A percentile compares a stretch with the other conserved stretches of the same genome.
Evolutionary conservation across 1,140 invertebrate genomes (phyloP).

Genomic region (Atta texana): DNA sequence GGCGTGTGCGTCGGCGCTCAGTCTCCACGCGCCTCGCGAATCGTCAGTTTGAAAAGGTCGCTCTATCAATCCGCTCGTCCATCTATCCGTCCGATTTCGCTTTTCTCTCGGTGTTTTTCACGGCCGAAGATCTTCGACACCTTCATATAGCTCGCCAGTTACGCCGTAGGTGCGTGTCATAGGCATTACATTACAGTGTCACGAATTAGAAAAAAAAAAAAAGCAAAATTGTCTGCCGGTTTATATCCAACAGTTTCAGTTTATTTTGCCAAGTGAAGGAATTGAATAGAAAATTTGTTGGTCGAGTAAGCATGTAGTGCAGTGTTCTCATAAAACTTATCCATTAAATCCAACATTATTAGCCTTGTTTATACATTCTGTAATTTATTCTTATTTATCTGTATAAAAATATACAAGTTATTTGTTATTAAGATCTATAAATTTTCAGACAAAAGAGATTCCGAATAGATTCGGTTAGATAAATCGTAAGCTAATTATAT

Average conservation of each 20-base stretch:
- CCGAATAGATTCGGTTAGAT: neutral
- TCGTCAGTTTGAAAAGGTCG: conserved; percentile 73
- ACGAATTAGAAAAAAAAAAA: neutral
- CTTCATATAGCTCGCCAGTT: neutral
- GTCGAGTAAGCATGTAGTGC: neutral
- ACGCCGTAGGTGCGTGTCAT: neutral
- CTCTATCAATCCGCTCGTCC: conserved; percentile 37
- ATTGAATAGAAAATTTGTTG: neutral
- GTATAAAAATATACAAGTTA: neutral
- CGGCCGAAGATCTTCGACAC: neutral
- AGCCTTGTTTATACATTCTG: too few species aligned
- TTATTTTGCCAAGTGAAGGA: neutral
- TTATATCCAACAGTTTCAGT: neutral
- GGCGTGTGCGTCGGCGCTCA: conserved; percentile 73
- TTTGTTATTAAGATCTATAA: neutral
- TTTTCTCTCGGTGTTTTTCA: conserved; percentile 18
- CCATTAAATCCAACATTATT: neutral
- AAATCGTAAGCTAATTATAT: conserved; percentile 4
- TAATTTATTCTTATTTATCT: neutral
- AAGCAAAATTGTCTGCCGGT: neutral
- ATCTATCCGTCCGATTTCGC: conserved; percentile 35
- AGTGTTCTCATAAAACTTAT: neutral
- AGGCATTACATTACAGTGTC: neutral
- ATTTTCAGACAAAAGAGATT: neutral
- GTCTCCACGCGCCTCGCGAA: conserved; percentile 77